Percentiles rank a stretch among this genome's conserved stretches.
phyloP scores from a whole-genome alignment of 2,797 vertebrate species.

The Myotis pilosus region DNA sequence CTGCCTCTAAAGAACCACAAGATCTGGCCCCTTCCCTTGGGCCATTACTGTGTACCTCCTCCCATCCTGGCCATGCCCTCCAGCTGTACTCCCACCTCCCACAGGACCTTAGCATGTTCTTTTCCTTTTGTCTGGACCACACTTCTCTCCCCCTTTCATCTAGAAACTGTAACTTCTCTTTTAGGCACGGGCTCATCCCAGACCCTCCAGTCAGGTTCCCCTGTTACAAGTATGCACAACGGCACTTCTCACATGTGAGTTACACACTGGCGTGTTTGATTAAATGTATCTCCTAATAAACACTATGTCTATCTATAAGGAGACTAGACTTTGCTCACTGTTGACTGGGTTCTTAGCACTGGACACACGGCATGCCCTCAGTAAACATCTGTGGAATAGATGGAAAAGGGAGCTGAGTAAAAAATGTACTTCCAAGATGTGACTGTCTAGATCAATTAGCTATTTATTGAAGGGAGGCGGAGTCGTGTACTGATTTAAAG shows the following conservation, averaged over 20 bases:
- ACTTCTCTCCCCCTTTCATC: neutral
- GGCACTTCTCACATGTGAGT: neutral
- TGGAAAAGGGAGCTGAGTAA: neutral
- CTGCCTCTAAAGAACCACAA: neutral
- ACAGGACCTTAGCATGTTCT: neutral
- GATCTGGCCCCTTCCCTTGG: accelerated
- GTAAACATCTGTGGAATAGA: neutral
- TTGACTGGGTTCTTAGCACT: neutral
- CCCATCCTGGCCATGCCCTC: neutral
- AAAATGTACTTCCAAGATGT: neutral
- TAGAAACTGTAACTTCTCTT: neutral
- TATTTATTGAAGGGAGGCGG: neutral
- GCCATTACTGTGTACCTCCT: neutral
- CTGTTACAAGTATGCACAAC: too few relatives aligned
- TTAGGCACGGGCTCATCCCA: neutral
- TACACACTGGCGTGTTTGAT: neutral
- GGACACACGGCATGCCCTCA: neutral
- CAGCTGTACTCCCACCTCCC: neutral
- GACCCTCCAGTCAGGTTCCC: neutral
- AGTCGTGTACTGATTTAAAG: neutral
- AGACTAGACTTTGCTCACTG: neutral
- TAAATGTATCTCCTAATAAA: neutral
- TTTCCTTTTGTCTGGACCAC: neutral
- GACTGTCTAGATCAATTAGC: neutral
- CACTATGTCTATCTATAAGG: neutral